Evolutionary conservation across 1,140 invertebrate genomes (phyloP), one percentile per base, ranked within the genome.

Genomic region (Aphaenogaster floridana): DNA sequence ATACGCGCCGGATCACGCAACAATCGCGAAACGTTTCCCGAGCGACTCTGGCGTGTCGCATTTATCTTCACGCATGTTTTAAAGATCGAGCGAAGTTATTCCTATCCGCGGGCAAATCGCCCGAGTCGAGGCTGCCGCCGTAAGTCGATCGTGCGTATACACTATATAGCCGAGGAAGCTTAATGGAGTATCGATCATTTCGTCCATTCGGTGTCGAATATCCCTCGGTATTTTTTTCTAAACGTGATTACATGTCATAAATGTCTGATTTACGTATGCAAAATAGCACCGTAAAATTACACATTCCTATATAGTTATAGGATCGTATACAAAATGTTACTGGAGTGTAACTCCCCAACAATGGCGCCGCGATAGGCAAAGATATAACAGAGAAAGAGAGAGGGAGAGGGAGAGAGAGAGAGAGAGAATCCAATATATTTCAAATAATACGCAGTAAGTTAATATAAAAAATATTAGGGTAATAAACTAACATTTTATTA

Each of bases 131-230:
- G 11, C 15, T n/a, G 48, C 45, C 11, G 45, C 39, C 54, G 52
- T 71, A 81, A 69, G 57, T 81, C 78, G 78, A 66, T 66, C 61
- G 42, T 17, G 17, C 48, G n/a, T 11, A 21, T 21, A 21, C n/a
- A 42, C n/a, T 52, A 21, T 59, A 59, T 21, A 15, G 5, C 21
- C 42, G 48, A 69, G 36, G 36, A 69, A 79, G 45, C 61, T 79
- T 79, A 66, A 79, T 66, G 45, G 45, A 81, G 48, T 71, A 81
- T 71, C 50, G 78, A 71, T 71, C 64, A 69, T 54, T 42, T 81
- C 57, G 57, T 78, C 42, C 72, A 76, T 76, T 59, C 45, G 28
- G 42, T 50, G 45, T 50, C 45, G 77, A 66, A 42, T 77, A 61
- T 69, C 9, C 63, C 63, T 66, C 34, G 34, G 0, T 2, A 69